Conservation (phyloP, 2,888 invertebrate genomes). For the Sminthurinus aureus region DNA sequence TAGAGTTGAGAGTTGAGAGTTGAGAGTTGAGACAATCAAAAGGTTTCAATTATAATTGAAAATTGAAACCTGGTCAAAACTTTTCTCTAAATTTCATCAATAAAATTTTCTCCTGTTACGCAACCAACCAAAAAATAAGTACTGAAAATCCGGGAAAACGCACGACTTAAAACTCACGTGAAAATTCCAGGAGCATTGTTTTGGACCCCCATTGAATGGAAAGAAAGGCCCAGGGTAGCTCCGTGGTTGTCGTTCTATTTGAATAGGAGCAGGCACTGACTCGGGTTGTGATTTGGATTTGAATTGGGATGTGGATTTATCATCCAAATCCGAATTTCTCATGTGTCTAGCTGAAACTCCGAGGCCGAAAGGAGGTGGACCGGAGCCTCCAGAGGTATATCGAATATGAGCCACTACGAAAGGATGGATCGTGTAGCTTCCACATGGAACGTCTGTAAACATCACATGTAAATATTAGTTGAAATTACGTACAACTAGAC, state of each 20-base stretch:
- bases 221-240: neutral
- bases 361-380: neutral
- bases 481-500: neutral
- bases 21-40: no score
- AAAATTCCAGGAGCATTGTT: conserved; percentile 53
- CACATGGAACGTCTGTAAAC: conserved; percentile 56
- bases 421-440: conserved; percentile 55
- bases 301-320: neutral
- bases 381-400: conserved; percentile 32
- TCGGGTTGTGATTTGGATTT: neutral
- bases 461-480: neutral
- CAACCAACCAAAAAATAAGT: no score
- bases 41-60: no score
- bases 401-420: conserved; percentile 53
- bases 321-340: neutral
- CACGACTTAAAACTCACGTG: no score
- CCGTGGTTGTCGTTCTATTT: neutral
- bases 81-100: no score
- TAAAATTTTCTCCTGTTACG: no score
- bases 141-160: no score
- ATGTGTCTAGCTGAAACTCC: neutral
- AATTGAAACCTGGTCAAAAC: no score
- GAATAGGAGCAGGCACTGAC: neutral
- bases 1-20: no score
- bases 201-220: neutral